Base-by-base conservation (phyloP, 2,113 vertebrate species). In the Parotia lawesii region DNA sequence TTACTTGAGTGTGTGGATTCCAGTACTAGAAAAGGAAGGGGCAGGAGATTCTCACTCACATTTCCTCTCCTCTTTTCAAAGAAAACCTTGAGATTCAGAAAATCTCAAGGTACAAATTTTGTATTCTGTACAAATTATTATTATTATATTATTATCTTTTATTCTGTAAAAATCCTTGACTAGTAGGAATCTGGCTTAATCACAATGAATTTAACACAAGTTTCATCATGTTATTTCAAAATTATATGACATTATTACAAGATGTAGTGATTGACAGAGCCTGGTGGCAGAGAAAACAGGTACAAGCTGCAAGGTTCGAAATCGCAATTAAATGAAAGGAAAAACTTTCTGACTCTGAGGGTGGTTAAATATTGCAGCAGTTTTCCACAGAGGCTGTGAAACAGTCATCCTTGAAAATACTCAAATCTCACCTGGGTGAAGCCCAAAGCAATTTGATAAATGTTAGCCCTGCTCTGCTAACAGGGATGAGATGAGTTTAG, bases 1-100 rank as follows among this genome's bases (percentile, higher is more conserved):
- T 92, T 35, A 60, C 16, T 13, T 38, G 5, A 2, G 0, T 15
- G 2, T 29, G 1, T 57, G 29, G 15, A 33, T 37, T 48, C 15
- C 15, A 58, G 11, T 3, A 45, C 7, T 12, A 8, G 33, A 10
- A 23, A 16, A 22, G 14, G 7, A 91, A 27, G 3, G 9, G 4
- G 14, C 10, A 73, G 14, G 7, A 76, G 8, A 11, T 19, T 78
- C 12, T 74, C 17, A 29, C 5, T 73, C 24, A 20, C 5, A 25
- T 54, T 56, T 64, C 22, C 24, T 12, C 33, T 54, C 5, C 19
- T 51, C 7, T 87, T 53, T 70, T 33, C 18, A 60, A 48, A 72
- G 38, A 40, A 2, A 4, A 2, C 9, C 22, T 10, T 7, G 33
- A 60, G 15, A 54, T 64, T 42, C 18, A 35, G 9, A 47, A 47